phyloP scores from a whole-genome alignment of 2,113 vertebrate species.

The Phrynosoma blainvillii region DNA sequence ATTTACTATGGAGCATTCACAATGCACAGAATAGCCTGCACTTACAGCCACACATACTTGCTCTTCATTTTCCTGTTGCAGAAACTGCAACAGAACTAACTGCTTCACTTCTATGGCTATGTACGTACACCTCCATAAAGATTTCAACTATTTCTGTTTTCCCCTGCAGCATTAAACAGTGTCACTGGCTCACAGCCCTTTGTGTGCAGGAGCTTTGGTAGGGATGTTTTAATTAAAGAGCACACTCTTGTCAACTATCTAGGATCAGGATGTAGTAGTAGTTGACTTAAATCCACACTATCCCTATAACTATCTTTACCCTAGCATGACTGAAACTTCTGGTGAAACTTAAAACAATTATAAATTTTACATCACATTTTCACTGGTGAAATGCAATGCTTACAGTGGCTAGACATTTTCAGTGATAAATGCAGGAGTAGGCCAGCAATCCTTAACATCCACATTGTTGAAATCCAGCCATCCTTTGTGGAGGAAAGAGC shows the following conservation, averaged over 20 bases:
- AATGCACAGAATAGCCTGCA: background rate
- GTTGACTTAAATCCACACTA: background rate
- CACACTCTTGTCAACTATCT: background rate
- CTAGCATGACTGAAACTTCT: background rate
- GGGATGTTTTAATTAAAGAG: no score
- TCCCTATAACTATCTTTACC: background rate
- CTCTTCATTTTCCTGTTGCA: background rate
- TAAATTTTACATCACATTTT: background rate
- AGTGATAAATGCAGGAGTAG: background rate
- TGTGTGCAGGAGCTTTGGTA: background rate
- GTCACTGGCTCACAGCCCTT: background rate
- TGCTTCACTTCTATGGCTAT: background rate
- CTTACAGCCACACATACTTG: background rate
- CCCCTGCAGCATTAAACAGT: background rate
- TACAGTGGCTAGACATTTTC: background rate
- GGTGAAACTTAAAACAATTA: background rate
- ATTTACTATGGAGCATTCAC: background rate
- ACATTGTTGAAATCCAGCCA: slow-evolving; percentile 1
- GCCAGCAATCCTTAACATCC: background rate
- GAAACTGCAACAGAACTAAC: background rate
- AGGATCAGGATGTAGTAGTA: background rate
- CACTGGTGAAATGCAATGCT: background rate
- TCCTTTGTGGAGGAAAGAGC: background rate
- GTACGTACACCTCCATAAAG: background rate
- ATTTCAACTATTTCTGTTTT: slow-evolving; percentile 1